Evolutionary conservation across 2,888 invertebrate genomes (phyloP), one percentile per base, ranked within the genome.

Genomic region (Pachymerium ferrugineum): DNA sequence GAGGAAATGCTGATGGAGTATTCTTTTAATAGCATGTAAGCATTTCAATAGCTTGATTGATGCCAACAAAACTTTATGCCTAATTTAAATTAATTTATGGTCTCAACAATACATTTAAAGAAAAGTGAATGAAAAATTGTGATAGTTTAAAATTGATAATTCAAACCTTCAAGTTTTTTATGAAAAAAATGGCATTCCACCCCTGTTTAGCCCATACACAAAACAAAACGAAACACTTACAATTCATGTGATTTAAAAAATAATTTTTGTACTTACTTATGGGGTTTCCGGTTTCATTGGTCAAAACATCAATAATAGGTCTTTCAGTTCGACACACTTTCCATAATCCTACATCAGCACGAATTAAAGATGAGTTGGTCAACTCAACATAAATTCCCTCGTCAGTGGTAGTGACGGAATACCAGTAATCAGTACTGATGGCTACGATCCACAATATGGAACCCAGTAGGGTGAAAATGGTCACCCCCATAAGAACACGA

Each of bases 341-440:
- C 90, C 90, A 91, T 6, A 91, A 82, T 0, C 91, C 91, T 2
- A 89, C 87, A 78, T 90, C 86, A 77, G 89, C 89, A 78, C 85
- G 86, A 74, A 90, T 82, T 78, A 81, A 87, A 79, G 86, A 88
- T 74, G 73, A 67, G 19, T 75, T 74, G 1, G 76, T 77, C 3
- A 72, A 70, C 71, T 77, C 77, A 10, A 75, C 28, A 38, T 75
- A 75, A 22, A 76, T 74, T 33, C 76, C 77, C 0, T 22, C 16
- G 3, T 74, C 75, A 14, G 35, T 29, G 1, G 75, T 47, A 1
- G 68, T 10, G 2, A 78, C 75, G 22, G 75, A 74, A 71, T 78
- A 88, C 91, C 91, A 92, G 79, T 89, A 88, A 79, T 89, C 87
- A 2, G 91, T 91, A 76, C 89, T 86, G 70, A 91, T 88, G 25